Evolutionary conservation across 2,797 vertebrate genomes (phyloP).

Genomic region (Notolepis coatsorum): DNA sequence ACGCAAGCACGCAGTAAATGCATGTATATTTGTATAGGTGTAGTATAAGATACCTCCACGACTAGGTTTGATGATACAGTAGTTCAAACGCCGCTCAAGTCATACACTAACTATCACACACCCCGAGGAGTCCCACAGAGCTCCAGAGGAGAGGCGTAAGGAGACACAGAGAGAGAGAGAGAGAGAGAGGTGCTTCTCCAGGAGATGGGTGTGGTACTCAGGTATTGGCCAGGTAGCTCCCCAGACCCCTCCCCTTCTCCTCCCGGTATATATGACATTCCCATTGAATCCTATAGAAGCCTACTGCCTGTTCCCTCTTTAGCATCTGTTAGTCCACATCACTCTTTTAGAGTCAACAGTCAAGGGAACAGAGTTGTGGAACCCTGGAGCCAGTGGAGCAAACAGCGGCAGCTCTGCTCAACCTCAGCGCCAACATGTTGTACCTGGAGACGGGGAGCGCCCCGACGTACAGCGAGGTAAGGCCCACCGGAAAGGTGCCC

Average conservation of each 20-base stretch:
- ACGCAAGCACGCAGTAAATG: neutral
- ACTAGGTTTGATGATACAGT: neutral
- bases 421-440: conserved; percentile 99
- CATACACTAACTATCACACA: neutral
- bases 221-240: conserved; percentile 94
- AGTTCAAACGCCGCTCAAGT: neutral
- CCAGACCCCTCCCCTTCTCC: conserved; percentile 88
- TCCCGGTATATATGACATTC: conserved; percentile 93
- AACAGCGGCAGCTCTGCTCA: conserved; percentile 96
- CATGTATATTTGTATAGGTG: neutral
- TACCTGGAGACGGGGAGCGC: conserved; percentile 98
- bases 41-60: neutral
- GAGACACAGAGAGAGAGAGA: no score
- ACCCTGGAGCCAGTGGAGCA: conserved; percentile 98
- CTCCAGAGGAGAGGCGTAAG: conserved; percentile 43
- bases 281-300: conserved; percentile 88
- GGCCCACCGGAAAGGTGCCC: conserved; percentile 39
- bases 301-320: conserved; percentile 80
- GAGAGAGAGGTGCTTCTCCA: conserved; percentile 57
- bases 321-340: conserved; percentile 72
- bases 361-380: conserved; percentile 86
- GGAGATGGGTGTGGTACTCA: conserved; percentile 86
- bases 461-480: conserved; percentile 98
- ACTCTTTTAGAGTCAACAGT: conserved; percentile 78
- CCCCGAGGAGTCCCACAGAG: conserved; percentile 39